Evolutionary conservation across 2,113 vertebrate genomes (phyloP).

Genomic region (Apodemus sylvaticus): DNA sequence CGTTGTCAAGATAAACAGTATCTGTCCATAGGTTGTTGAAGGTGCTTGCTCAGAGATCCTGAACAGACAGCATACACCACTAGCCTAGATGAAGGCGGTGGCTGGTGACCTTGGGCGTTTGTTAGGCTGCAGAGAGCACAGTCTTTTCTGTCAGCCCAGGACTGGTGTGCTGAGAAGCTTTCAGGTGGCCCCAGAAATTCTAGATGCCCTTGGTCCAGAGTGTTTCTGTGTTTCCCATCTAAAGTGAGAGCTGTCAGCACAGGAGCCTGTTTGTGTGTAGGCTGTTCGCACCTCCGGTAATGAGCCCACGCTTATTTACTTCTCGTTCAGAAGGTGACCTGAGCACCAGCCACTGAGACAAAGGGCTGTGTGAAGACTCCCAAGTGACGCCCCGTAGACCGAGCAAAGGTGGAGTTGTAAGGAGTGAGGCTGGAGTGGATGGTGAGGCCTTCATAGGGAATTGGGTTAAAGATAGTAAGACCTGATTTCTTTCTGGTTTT

Average conservation of each 20-base stretch:
- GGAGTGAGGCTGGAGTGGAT: neutral
- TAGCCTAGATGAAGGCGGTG: neutral
- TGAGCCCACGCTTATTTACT: neutral
- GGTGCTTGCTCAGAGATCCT: neutral
- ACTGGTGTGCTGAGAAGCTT: neutral
- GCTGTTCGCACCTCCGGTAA: neutral
- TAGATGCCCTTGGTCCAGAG: neutral
- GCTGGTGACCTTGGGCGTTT: neutral
- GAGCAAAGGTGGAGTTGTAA: neutral
- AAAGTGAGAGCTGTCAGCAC: neutral
- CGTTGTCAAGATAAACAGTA: neutral
- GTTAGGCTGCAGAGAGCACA: neutral
- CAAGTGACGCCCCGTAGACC: neutral
- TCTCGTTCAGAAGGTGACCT: neutral
- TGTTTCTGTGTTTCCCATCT: neutral
- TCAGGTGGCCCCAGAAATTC: no score
- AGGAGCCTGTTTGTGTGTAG: neutral
- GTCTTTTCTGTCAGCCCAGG: neutral
- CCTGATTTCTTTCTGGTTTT: neutral
- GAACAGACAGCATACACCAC: no score
- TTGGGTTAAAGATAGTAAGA: neutral
- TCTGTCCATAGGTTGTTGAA: neutral
- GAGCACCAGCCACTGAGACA: neutral
- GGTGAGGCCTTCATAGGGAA: neutral
- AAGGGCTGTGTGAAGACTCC: neutral